phyloP scores from a whole-genome alignment of 2,113 vertebrate genomes.

The Pachypanchax playfairii region DNA sequence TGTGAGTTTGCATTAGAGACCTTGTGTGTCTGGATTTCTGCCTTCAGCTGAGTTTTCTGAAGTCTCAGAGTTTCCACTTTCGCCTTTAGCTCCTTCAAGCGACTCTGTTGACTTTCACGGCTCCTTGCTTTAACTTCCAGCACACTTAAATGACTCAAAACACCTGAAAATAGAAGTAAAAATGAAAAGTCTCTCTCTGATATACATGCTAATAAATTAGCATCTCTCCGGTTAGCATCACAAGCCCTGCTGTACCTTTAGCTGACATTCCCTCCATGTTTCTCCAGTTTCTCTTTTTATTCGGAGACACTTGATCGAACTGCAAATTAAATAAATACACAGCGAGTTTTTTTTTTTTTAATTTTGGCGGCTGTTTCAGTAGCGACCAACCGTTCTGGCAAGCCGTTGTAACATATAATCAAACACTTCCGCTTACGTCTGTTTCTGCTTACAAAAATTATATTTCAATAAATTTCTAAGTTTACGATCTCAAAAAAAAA shows the following conservation, averaged over 20 bases:
- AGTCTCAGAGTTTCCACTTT: slow-evolving; percentile 48
- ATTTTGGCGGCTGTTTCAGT: slow-evolving; percentile 49
- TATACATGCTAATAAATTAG: too few species aligned
- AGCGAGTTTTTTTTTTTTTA: not conserved
- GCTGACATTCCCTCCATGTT: slow-evolving; percentile 33
- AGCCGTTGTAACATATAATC: not conserved
- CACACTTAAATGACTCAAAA: slow-evolving; percentile 62
- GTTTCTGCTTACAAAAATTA: too few species aligned
- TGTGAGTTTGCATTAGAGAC: slow-evolving; percentile 29
- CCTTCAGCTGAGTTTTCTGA: slow-evolving; percentile 66
- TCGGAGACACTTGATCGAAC: not conserved
- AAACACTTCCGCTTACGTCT: too few species aligned
- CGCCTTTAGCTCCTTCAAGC: slow-evolving; percentile 54
- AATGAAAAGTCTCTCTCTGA: too few species aligned
- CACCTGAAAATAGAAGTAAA: slow-evolving; percentile 46
- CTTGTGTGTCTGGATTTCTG: slow-evolving; percentile 51
- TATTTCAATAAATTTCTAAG: too few species aligned
- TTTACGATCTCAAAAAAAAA: too few species aligned
- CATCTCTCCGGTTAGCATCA: not conserved
- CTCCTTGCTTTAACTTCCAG: slow-evolving; percentile 57
- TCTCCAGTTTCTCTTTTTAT: fast-evolving
- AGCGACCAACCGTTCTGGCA: not conserved
- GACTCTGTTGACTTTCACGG: slow-evolving; percentile 33
- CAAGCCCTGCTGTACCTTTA: slow-evolving; percentile 38
- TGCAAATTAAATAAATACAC: not conserved